Conservation (phyloP, 2,113 vertebrate genomes). For the Leptocoma aspasia region DNA sequence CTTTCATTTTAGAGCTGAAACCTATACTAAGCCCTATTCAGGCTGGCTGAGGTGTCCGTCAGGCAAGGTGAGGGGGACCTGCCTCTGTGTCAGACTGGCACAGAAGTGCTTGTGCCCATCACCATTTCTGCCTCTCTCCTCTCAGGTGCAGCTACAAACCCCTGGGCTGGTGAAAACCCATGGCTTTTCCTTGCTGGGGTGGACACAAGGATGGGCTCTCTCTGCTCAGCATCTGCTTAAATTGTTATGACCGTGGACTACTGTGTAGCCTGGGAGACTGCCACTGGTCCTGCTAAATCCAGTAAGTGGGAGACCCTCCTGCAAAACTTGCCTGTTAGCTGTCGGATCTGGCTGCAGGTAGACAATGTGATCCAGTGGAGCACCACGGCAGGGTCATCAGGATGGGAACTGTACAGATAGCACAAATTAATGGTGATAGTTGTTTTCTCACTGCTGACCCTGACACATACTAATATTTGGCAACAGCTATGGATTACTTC, state of each 20-base stretch:
- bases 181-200: background rate
- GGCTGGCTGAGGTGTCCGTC: background rate
- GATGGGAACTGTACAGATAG: background rate
- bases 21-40: background rate
- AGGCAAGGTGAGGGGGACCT: background rate
- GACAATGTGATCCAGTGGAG: background rate
- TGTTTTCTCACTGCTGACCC: constrained; percentile 36
- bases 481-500: constrained; percentile 21
- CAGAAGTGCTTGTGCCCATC: background rate
- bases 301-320: background rate
- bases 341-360: background rate
- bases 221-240: background rate
- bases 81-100: background rate
- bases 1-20: background rate
- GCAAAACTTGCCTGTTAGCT: background rate
- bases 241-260: background rate
- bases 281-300: background rate
- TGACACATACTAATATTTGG: constrained; percentile 31
- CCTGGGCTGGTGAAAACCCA: background rate
- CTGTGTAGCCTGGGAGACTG: background rate
- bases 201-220: background rate
- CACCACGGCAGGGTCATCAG: background rate
- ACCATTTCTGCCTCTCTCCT: background rate
- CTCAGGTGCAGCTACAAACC: background rate
- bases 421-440: constrained; percentile 42